Conservation (phyloP, 2,888 invertebrate species). For the Camponotus fellah region DNA sequence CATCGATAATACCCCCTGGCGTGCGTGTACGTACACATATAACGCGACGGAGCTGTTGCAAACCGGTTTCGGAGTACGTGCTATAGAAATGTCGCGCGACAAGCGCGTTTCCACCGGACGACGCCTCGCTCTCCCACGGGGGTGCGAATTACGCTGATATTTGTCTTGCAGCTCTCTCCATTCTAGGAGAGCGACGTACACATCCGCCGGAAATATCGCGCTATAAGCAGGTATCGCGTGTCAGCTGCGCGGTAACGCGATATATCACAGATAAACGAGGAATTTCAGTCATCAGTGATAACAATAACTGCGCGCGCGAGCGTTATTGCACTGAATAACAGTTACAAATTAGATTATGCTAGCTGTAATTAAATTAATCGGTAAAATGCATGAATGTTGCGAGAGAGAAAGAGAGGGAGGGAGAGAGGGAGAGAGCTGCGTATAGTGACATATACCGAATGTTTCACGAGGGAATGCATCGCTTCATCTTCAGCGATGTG, state of each 20-base stretch:
- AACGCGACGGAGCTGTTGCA: not conserved
- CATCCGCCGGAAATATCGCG: slow-evolving; percentile 23
- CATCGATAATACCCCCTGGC: slow-evolving; percentile 28
- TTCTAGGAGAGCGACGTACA: slow-evolving; percentile 3
- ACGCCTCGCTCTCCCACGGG: slow-evolving; percentile 10
- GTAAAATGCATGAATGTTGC: slow-evolving; percentile 20
- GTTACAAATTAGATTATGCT: slow-evolving; percentile 43
- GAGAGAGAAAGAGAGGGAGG: not conserved
- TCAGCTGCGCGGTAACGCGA: slow-evolving; percentile 19
- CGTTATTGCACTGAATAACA: slow-evolving; percentile 17
- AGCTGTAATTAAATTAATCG: slow-evolving; percentile 39
- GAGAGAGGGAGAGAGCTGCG: not conserved
- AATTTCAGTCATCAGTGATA: slow-evolving; percentile 38
- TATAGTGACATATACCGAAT: not conserved
- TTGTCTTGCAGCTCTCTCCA: slow-evolving; percentile 16
- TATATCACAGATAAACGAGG: slow-evolving; percentile 29
- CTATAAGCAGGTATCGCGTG: slow-evolving; percentile 42
- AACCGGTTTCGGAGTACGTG: slow-evolving; percentile 23
- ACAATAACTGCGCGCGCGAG: slow-evolving; percentile 16
- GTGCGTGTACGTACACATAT: not conserved
- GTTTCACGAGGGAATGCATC: slow-evolving; percentile 15
- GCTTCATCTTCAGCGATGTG: slow-evolving; percentile 1
- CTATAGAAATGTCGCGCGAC: slow-evolving; percentile 8
- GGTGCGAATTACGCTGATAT: slow-evolving; percentile 40
- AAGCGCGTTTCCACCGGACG: slow-evolving; percentile 13